Percentiles rank a stretch among this genome's conserved stretches.
Conservation (phyloP, 2,888 invertebrate species). For the Melinaea marsaeus region DNA sequence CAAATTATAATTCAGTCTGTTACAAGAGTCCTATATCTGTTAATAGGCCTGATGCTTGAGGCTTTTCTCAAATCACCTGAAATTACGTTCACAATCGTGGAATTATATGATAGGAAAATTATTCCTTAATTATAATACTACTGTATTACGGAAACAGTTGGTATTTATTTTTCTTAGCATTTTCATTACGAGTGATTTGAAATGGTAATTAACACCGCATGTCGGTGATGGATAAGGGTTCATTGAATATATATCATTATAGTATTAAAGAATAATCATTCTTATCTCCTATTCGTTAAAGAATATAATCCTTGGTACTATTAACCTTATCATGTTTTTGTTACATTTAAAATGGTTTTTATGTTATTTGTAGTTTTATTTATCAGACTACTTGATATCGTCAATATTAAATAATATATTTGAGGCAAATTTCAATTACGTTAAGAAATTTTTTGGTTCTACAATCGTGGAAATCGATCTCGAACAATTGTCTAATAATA, state of each 20-base stretch:
- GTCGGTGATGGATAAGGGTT: conserved; percentile 50
- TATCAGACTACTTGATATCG: too few species aligned
- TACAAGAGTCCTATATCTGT: not conserved
- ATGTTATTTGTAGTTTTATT: too few species aligned
- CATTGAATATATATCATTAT: not conserved
- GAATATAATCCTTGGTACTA: not conserved
- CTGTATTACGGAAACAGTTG: conserved; percentile 37
- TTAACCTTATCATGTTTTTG: not conserved
- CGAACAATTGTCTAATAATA: too few species aligned
- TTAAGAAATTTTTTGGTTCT: too few species aligned
- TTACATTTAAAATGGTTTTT: not conserved
- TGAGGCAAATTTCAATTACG: too few species aligned
- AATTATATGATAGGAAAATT: too few species aligned
- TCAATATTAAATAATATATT: too few species aligned
- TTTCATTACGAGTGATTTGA: conserved; percentile 58
- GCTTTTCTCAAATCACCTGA: too few species aligned
- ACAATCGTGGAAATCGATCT: too few species aligned
- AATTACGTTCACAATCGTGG: too few species aligned
- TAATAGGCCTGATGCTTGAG: too few species aligned
- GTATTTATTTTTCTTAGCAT: conserved; percentile 42
- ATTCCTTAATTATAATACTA: not conserved
- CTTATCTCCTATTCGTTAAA: not conserved
- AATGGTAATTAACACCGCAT: conserved; percentile 63
- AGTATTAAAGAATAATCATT: not conserved
- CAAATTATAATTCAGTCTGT: not conserved